phyloP scores from a whole-genome alignment of 2,888 invertebrate genomes.

The Prosopocoilus inquinatus region DNA sequence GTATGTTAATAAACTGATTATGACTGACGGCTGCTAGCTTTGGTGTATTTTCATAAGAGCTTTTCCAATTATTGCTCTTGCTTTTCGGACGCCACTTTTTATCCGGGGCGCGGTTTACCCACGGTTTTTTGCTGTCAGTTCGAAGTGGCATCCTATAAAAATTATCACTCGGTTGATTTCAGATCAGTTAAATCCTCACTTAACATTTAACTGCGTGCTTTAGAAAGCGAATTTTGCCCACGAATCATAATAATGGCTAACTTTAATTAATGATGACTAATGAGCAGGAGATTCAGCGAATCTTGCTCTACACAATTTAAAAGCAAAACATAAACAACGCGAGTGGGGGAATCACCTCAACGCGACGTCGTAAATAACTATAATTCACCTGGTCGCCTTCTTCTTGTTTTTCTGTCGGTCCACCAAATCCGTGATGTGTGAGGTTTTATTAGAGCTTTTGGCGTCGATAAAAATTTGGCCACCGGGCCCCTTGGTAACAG shows the following conservation, averaged over 20 bases:
- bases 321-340: no score
- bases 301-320: no score
- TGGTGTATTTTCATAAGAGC: slow-evolving; percentile 31
- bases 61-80: slow-evolving; percentile 21
- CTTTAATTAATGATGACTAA: no score
- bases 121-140: no score
- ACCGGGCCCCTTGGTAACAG: slow-evolving; percentile 51
- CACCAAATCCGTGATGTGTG: slow-evolving; percentile 56
- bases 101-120: background rate
- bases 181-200: no score
- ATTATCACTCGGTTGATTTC: no score
- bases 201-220: no score
- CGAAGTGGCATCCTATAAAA: no score
- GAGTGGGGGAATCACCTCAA: no score
- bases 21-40: slow-evolving; percentile 38
- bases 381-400: slow-evolving; percentile 18
- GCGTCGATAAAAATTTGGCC: slow-evolving; percentile 59
- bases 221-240: no score
- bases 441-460: slow-evolving; percentile 58
- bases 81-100: slow-evolving; percentile 37
- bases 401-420: slow-evolving; percentile 43
- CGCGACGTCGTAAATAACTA: background rate
- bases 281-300: no score
- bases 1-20: slow-evolving; percentile 38
- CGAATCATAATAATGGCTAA: no score